Conservation (phyloP, 2,888 invertebrate species). For the Drosophila recens region DNA sequence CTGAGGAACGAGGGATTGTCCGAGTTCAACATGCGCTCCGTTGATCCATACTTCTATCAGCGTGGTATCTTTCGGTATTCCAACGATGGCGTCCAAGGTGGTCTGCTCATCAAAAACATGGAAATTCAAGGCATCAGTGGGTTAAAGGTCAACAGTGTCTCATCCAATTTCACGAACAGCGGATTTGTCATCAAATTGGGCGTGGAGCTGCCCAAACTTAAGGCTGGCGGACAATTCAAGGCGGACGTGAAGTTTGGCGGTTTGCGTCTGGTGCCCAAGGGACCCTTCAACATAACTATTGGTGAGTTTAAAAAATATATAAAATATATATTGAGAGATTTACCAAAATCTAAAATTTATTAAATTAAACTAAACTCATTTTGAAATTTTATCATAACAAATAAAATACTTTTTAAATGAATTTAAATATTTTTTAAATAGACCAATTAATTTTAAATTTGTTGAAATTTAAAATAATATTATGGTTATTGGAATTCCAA, state of each 20-base stretch:
- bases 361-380: too few relatives aligned
- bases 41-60: constrained; percentile 83
- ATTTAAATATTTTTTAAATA: too few relatives aligned
- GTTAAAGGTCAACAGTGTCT: constrained; percentile 87
- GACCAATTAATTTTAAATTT: too few relatives aligned
- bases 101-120: constrained; percentile 83
- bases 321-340: background rate
- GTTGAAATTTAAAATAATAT: too few relatives aligned
- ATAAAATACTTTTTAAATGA: too few relatives aligned
- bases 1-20: constrained; percentile 76
- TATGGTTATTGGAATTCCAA: too few relatives aligned
- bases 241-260: constrained; percentile 88
- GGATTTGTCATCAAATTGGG: constrained; percentile 88
- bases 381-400: too few relatives aligned
- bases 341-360: too few relatives aligned
- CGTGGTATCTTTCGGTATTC: constrained; percentile 83
- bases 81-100: constrained; percentile 83
- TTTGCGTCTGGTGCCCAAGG: constrained; percentile 88
- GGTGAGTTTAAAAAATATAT: constrained; percentile 85
- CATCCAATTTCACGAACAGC: constrained; percentile 87
- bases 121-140: constrained; percentile 87
- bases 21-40: constrained; percentile 73
- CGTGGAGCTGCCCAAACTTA: constrained; percentile 86
- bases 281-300: constrained; percentile 87
- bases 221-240: constrained; percentile 87